Evolutionary conservation across 2,888 invertebrate genomes (phyloP).

Genomic region (Hipparchia semele): DNA sequence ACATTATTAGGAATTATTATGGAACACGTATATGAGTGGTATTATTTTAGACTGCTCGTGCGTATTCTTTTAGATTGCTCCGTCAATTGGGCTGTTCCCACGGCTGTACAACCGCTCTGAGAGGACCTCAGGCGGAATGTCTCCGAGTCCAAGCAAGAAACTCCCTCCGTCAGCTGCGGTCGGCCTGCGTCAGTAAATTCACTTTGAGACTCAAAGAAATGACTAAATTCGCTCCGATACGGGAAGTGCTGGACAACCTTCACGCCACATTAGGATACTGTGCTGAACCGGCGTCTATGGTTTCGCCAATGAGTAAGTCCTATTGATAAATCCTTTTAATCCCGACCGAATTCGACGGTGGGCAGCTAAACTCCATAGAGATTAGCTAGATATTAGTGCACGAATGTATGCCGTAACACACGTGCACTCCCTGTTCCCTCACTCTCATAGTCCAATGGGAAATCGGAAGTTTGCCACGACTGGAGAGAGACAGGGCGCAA

Average conservation of each 20-base stretch:
- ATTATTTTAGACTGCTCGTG: conserved; percentile 85
- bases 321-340: too few species aligned
- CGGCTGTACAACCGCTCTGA: conserved; percentile 93
- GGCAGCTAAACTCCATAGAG: too few species aligned
- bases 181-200: conserved; percentile 78
- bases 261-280: conserved; percentile 98
- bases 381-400: too few species aligned
- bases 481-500: too few species aligned
- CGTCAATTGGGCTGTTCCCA: conserved; percentile 96
- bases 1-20: too few species aligned
- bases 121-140: conserved; percentile 95
- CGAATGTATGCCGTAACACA: not conserved
- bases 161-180: conserved; percentile 88
- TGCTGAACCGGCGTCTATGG: conserved; percentile 92
- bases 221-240: conserved; percentile 89
- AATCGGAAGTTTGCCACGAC: too few species aligned
- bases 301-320: conserved; percentile 94
- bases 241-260: conserved; percentile 95
- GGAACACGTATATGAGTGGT: too few species aligned
- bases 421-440: not conserved
- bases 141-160: conserved; percentile 91
- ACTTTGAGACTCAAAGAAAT: conserved; percentile 86
- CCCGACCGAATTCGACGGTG: too few species aligned
- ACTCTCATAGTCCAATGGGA: too few species aligned
- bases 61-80: conserved; percentile 85